A percentile compares a stretch with the other conserved stretches of the same genome.
Conservation (phyloP, 2,888 invertebrate species). For the Cryptosula pallasiana region DNA sequence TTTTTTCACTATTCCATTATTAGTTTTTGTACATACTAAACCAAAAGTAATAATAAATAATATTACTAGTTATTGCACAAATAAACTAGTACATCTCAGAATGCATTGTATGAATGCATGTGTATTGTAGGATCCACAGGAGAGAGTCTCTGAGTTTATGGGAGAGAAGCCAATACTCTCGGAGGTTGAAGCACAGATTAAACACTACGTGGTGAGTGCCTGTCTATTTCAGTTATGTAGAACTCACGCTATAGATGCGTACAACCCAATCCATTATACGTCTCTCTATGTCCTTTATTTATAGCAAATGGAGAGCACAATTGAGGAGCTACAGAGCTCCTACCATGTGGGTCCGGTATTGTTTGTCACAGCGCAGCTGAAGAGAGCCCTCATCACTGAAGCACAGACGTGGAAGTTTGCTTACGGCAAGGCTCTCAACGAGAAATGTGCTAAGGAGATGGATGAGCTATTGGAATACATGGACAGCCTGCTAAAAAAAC, state of each 20-base stretch:
- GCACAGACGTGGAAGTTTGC: slow-evolving; percentile 52
- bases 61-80: no score
- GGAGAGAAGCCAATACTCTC: slow-evolving; percentile 53
- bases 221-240: no score
- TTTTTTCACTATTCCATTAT: no score
- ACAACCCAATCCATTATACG: no score
- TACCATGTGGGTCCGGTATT: slow-evolving; percentile 50
- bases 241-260: no score
- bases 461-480: slow-evolving; percentile 70
- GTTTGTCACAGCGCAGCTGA: slow-evolving; percentile 59
- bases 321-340: slow-evolving; percentile 46
- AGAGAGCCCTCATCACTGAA: slow-evolving; percentile 72
- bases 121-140: slow-evolving; percentile 45
- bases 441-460: slow-evolving; percentile 53
- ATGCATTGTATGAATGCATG: no score
- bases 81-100: no score
- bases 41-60: no score
- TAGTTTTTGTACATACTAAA: no score
- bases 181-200: slow-evolving; percentile 55
- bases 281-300: no score
- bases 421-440: slow-evolving; percentile 52
- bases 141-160: slow-evolving; percentile 54
- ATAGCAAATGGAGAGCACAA: slow-evolving; percentile 51
- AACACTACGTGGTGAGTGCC: slow-evolving; percentile 50
- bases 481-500: slow-evolving; percentile 81